Evolutionary conservation across 2,797 vertebrate genomes (phyloP).

Genomic region (Sus cebifrons): DNA sequence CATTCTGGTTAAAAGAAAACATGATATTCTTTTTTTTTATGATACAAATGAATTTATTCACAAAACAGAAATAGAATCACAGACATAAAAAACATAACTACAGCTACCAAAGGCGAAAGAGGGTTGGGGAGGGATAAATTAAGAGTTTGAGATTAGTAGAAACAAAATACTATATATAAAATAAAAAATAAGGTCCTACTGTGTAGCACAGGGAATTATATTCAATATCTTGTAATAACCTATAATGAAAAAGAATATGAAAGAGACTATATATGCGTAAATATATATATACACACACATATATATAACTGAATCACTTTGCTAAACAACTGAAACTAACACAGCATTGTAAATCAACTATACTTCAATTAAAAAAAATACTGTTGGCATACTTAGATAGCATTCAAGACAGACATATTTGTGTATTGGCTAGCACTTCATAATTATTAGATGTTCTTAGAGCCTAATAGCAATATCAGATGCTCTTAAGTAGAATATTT

Average conservation of each 20-base stretch:
- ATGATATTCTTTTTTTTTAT: not conserved
- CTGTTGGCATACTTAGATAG: not conserved
- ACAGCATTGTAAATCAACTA: not conserved
- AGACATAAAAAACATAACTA: not conserved
- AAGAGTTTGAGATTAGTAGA: not conserved
- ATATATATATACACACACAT: no score
- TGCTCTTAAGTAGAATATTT: slow-evolving; percentile 62
- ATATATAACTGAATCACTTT: not conserved
- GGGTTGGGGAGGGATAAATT: not conserved
- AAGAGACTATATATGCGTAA: not conserved
- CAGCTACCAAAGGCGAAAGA: not conserved
- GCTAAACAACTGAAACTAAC: not conserved
- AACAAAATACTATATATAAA: not conserved
- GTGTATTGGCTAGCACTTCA: not conserved
- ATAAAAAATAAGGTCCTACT: not conserved
- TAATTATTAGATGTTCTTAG: slow-evolving; percentile 18
- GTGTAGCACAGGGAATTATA: not conserved
- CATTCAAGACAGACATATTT: slow-evolving; percentile 31
- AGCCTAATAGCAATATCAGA: not conserved
- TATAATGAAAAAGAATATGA: not conserved
- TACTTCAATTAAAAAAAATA: not conserved
- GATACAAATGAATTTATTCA: not conserved
- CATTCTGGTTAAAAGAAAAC: not conserved
- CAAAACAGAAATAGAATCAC: not conserved
- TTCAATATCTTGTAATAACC: not conserved